Evolutionary conservation across 1,140 invertebrate genomes (phyloP).

Genomic region (Drosophila ohnishii): DNA sequence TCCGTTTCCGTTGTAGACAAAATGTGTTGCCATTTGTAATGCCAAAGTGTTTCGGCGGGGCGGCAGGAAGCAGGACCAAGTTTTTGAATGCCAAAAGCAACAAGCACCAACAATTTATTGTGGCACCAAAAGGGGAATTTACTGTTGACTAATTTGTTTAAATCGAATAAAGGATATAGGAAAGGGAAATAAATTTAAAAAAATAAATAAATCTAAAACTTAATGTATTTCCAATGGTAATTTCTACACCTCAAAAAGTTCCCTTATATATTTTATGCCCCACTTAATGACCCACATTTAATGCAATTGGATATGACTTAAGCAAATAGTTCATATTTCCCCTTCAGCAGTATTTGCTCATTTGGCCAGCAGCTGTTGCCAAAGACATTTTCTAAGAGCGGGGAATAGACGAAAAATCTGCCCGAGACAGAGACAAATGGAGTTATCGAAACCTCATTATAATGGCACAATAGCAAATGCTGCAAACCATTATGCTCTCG

Average conservation of each 20-base stretch:
- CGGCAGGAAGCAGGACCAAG: slow-evolving; percentile 27
- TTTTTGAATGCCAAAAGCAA: slow-evolving; percentile 34
- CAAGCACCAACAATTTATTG: slow-evolving; percentile 59
- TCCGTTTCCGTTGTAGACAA: slow-evolving; percentile 82
- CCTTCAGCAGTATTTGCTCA: neutral
- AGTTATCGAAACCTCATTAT: slow-evolving; percentile 80
- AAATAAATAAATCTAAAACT: too few relatives aligned
- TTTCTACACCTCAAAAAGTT: neutral
- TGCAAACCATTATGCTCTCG: slow-evolving; percentile 16
- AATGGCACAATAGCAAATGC: slow-evolving; percentile 65
- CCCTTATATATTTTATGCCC: neutral
- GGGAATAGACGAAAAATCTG: slow-evolving; percentile 50
- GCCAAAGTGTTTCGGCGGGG: slow-evolving; percentile 64
- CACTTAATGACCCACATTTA: slow-evolving; percentile 2
- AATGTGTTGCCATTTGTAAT: slow-evolving; percentile 82
- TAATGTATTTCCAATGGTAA: slow-evolving; percentile 5
- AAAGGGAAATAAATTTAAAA: too few relatives aligned
- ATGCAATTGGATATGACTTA: slow-evolving; percentile 12
- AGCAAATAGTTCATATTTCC: slow-evolving; percentile 13
- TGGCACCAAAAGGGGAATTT: neutral
- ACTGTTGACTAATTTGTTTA: slow-evolving; percentile 16
- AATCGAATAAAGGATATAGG: neutral
- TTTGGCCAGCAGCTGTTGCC: slow-evolving; percentile 31
- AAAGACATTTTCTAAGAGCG: slow-evolving; percentile 13
- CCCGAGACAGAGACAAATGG: slow-evolving; percentile 75